Base-by-base conservation (phyloP, 2,888 invertebrate genomes). In the Malacosoma neustria region DNA sequence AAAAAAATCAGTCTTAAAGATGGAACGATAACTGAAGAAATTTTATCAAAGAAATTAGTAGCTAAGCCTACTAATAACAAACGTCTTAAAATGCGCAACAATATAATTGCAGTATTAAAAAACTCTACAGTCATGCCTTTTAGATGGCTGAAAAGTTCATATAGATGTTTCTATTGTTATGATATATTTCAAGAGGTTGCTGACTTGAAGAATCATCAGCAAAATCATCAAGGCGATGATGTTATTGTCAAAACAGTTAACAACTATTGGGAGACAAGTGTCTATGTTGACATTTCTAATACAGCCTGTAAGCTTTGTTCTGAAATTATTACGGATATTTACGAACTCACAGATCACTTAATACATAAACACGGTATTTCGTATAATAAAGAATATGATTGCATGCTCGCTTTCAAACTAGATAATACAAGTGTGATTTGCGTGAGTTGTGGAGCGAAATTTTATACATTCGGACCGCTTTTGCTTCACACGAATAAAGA, bases 101-200 rank as follows among this genome's bases (percentile, higher is more conserved):
- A 84, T 39, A 76, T 82, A 0, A 43, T 76, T 0, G 65, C 80
- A 42, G 76, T 84, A 1, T 48, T 84, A 0, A 48, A 57, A 0
- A 80, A 79, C 11, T 76, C 80, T 0, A 73, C 71, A 1, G 59
- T 73, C 0, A 82, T 85, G 82, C 82, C 84, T 0, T 85, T 85
- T 38, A 51, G 84, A 1, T 85, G 84, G 84, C 53, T 85, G 0
- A 84, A 79, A 41, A 85, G 79, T 38, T 81, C 77, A 0, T 85
- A 84, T 39, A 56, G 84, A 32, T 85, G 84, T 39, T 85, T 85
- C 37, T 85, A 85, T 45, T 85, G 84, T 48, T 85, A 85, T 49
- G 79, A 84, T 7, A 84, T 85, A 13, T 84, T 80, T 35, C 75
- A 81, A 59, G 82, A 85, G 31, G 64, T 70, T 0, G 58, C 70